These are phyloP conservation scores for Chloroceryle inda DNA, from an alignment of 2,797 vertebrate genomes.

Conservation along the genomic window DNA sequence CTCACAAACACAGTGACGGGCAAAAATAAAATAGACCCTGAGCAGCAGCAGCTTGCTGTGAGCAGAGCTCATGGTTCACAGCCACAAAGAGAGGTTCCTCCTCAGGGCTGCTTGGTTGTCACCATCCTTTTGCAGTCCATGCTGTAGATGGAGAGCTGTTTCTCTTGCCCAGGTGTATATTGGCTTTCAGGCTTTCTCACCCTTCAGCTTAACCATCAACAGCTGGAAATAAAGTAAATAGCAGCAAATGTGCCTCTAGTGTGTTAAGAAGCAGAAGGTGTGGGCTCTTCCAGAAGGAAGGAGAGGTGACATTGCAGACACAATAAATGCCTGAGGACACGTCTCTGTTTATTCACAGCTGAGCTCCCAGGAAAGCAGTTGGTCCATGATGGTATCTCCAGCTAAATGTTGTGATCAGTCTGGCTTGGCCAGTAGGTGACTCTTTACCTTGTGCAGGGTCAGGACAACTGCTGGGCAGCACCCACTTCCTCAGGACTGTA, in stretches of 20 bases:
- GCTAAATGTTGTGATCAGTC: background rate
- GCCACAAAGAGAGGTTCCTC: background rate
- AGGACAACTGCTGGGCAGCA: background rate
- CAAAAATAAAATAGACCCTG: conserved; percentile 17
- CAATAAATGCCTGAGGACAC: background rate
- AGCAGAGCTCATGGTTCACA: background rate
- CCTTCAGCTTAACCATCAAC: background rate
- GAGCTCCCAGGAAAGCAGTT: background rate
- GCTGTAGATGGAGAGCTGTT: background rate
- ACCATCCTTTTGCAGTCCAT: background rate
- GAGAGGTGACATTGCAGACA: background rate
- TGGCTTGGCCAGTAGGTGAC: background rate
- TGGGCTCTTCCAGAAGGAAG: background rate
- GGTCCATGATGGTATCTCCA: background rate
- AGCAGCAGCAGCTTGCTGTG: background rate
- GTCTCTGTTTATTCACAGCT: background rate
- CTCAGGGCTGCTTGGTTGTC: background rate
- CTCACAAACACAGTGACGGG: background rate
- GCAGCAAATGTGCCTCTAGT: background rate
- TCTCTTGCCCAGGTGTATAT: fast-evolving
- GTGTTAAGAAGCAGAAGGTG: background rate
- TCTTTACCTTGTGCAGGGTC: background rate
- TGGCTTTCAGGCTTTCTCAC: background rate
- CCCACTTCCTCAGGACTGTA: background rate
- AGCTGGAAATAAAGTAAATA: background rate